A percentile compares a stretch with the other conserved stretches of the same genome.
Evolutionary conservation across 2,797 vertebrate genomes (phyloP).

Genomic region (Craterocephalus amniculus): DNA sequence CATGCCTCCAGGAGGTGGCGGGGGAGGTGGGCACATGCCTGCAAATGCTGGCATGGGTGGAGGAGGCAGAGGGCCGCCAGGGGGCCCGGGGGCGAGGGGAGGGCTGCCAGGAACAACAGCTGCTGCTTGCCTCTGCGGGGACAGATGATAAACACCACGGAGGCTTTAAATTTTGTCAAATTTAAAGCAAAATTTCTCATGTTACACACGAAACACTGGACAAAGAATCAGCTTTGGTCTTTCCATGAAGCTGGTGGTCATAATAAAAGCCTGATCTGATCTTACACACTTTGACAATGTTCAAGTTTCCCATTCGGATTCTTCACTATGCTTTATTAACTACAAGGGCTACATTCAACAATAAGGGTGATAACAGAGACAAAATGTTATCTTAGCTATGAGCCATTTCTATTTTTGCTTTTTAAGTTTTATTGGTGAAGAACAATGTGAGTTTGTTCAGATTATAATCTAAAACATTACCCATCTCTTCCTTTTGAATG

Average conservation of each 20-base stretch:
- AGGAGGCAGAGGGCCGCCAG: constrained; percentile 83
- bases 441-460: neutral
- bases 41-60: constrained; percentile 75
- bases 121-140: constrained; percentile 72
- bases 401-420: neutral
- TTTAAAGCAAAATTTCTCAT: no score
- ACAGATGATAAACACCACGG: neutral
- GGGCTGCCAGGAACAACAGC: constrained; percentile 82
- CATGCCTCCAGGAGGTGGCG: constrained; percentile 81
- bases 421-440: neutral
- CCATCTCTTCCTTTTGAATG: neutral
- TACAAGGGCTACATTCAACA: neutral
- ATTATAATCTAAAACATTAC: neutral
- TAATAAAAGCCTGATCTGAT: neutral
- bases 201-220: neutral
- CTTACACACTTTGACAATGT: neutral
- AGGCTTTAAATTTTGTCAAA: neutral
- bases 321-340: neutral
- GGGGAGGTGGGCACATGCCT: constrained; percentile 67
- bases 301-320: neutral
- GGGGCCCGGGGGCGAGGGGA: constrained; percentile 76
- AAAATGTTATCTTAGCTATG: neutral
- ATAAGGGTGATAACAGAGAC: neutral
- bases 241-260: neutral
- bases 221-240: neutral